Evolutionary conservation across 2,888 invertebrate genomes (phyloP).

Genomic region (Laothoe populi): DNA sequence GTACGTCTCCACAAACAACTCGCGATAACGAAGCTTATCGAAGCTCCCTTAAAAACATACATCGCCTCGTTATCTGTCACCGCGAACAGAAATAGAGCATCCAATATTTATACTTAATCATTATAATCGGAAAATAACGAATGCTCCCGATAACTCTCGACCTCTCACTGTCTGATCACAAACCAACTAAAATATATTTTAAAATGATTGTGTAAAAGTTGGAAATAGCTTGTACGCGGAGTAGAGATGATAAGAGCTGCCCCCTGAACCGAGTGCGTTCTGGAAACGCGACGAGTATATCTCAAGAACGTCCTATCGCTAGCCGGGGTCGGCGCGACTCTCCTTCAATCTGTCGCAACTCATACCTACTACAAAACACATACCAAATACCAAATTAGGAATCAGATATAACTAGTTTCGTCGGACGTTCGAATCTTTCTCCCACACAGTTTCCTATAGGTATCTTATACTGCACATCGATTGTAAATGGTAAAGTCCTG

Average conservation of each 20-base stretch:
- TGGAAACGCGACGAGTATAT: constrained; percentile 44
- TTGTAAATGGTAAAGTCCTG: neutral
- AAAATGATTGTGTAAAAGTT: neutral
- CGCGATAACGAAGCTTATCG: constrained; percentile 52
- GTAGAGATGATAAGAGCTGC: constrained; percentile 52
- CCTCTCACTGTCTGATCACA: constrained; percentile 38
- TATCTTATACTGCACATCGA: neutral
- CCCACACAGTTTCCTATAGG: neutral
- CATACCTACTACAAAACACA: constrained; percentile 18
- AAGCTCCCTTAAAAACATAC: constrained; percentile 43
- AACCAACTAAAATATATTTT: neutral
- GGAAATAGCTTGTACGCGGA: neutral
- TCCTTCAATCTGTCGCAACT: constrained; percentile 28
- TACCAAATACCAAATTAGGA: neutral
- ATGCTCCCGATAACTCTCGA: constrained; percentile 59
- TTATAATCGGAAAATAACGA: constrained; percentile 75
- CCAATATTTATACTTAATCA: constrained; percentile 63
- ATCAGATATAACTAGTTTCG: constrained; percentile 8
- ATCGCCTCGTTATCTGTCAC: constrained; percentile 48
- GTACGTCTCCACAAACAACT: constrained; percentile 37
- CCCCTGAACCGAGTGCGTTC: constrained; percentile 54
- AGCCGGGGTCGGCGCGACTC: constrained; percentile 34
- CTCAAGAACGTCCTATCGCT: constrained; percentile 55
- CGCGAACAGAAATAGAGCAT: constrained; percentile 51
- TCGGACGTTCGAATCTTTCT: neutral